These are phyloP conservation scores for Drosophila micromelanica DNA, from an alignment of 1,140 invertebrate species.

Conservation along the genomic window DNA sequence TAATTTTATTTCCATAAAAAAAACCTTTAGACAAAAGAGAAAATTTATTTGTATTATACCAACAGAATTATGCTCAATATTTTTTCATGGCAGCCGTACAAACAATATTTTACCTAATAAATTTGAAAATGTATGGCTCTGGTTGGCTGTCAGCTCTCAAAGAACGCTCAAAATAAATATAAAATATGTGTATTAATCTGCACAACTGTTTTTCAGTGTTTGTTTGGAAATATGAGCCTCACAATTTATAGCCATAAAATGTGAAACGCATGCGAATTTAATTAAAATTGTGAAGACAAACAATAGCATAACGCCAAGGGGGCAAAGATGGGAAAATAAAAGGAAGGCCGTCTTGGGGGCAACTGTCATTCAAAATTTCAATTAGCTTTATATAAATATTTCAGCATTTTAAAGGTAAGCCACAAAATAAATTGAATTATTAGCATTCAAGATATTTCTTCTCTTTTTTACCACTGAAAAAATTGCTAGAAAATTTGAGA, in stretches of 20 bases:
- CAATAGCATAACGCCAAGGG: constrained; percentile 30
- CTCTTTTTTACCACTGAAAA: too few species aligned
- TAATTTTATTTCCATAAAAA: too few species aligned
- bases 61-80: too few species aligned
- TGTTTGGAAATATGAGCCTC: not conserved
- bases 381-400: too few species aligned
- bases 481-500: too few species aligned
- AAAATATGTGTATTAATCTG: constrained; percentile 28
- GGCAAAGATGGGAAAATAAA: not conserved
- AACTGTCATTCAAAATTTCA: too few species aligned
- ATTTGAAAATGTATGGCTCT: too few species aligned
- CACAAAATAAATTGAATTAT: too few species aligned
- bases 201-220: not conserved
- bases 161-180: constrained; percentile 11
- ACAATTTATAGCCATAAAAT: constrained; percentile 23
- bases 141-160: constrained; percentile 4
- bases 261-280: constrained; percentile 39
- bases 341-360: not conserved
- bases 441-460: too few species aligned
- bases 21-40: too few species aligned
- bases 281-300: constrained; percentile 47
- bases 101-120: not conserved
- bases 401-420: too few species aligned
- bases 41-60: too few species aligned
- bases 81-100: not conserved